Conservation (phyloP, 2,888 invertebrate species). For the Halocaridina rubra region DNA sequence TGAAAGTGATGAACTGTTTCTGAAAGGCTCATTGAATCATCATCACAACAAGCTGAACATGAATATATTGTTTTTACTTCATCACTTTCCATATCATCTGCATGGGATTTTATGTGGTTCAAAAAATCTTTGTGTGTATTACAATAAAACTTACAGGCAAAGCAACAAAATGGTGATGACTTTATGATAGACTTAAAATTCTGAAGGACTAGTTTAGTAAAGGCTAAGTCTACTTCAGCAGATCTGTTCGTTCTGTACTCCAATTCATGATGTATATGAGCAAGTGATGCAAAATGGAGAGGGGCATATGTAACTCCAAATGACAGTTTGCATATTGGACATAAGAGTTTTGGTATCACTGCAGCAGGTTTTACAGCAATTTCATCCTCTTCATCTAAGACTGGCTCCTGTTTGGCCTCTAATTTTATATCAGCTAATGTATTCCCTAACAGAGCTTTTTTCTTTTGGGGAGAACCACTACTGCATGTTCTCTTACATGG, state of each 20-base stretch:
- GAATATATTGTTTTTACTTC: constrained; percentile 35
- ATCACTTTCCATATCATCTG: constrained; percentile 2
- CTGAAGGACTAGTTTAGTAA: constrained; percentile 38
- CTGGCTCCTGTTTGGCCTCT: constrained; percentile 1
- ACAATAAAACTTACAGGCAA: constrained; percentile 56
- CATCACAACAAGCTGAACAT: constrained; percentile 57
- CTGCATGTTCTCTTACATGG: not conserved
- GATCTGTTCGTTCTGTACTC: constrained; percentile 45
- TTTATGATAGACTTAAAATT: constrained; percentile 48
- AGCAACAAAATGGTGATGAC: constrained; percentile 49
- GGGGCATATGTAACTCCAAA: constrained; percentile 50
- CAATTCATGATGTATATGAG: constrained; percentile 63
- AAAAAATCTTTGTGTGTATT: constrained; percentile 57
- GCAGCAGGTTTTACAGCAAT: constrained; percentile 12
- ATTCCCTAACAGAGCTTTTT: not conserved
- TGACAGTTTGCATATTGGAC: constrained; percentile 58
- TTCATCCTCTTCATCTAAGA: constrained; percentile 45
- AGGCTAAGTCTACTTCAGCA: constrained; percentile 22
- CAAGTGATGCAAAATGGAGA: constrained; percentile 58
- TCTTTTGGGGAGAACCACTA: not conserved
- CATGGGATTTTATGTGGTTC: constrained; percentile 46
- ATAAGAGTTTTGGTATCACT: constrained; percentile 42
- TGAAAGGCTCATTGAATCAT: constrained; percentile 3
- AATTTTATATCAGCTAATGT: not conserved
- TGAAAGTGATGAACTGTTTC: constrained; percentile 42